Percentiles rank a stretch among this genome's conserved stretches.
Conservation (phyloP, 92 coral and sea anemone species). For the Muricea muricata region DNA sequence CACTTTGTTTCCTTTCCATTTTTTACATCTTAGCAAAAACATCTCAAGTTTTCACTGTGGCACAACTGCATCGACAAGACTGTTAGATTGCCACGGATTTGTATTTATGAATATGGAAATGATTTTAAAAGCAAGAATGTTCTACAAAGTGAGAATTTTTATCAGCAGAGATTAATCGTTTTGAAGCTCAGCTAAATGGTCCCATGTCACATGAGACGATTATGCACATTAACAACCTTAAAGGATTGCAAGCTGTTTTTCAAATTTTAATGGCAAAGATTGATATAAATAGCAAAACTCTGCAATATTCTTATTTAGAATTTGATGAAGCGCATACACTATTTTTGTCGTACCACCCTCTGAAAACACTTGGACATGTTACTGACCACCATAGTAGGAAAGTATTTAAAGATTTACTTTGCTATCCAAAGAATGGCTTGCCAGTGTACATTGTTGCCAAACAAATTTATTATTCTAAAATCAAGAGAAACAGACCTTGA, state of each 20-base stretch:
- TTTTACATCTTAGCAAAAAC: no score
- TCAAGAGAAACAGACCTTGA: not conserved
- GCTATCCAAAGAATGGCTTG: not conserved
- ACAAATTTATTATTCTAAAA: not conserved
- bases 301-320: not conserved
- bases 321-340: not conserved
- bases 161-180: not conserved
- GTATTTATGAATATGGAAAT: no score
- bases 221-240: not conserved
- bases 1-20: no score
- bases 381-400: not conserved
- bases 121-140: no score
- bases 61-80: no score
- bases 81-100: no score
- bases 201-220: no score
- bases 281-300: not conserved
- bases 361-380: not conserved
- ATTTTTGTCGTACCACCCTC: not conserved
- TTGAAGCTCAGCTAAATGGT: no score
- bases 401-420: not conserved
- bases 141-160: no score
- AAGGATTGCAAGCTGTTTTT: not conserved
- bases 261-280: not conserved
- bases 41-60: no score
- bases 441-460: not conserved